These are phyloP conservation scores for Atherinosoma microstoma DNA, from an alignment of 2,797 vertebrate species.

Conservation along the genomic window DNA sequence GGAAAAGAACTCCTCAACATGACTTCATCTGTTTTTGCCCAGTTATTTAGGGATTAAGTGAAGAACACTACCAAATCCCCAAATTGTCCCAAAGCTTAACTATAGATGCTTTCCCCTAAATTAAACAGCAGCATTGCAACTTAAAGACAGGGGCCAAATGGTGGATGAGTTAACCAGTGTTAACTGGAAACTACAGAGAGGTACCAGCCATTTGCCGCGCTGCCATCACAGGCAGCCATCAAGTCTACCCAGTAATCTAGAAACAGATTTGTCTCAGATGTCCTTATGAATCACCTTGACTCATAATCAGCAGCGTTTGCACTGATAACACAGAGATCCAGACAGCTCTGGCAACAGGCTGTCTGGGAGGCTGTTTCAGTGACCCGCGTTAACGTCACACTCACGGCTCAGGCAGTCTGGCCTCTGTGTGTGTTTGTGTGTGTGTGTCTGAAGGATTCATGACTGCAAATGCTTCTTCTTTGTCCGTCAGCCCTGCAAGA, in stretches of 20 bases:
- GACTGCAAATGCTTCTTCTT: constrained; percentile 9
- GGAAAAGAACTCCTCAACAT: constrained; percentile 9
- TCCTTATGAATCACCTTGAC: constrained; percentile 65
- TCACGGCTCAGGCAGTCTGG: constrained; percentile 42
- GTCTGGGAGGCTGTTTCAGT: constrained; percentile 44
- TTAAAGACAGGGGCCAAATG: constrained; percentile 16
- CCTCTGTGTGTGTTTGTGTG: constrained; percentile 14
- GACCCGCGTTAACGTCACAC: constrained; percentile 52
- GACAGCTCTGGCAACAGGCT: constrained; percentile 48
- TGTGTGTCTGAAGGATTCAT: constrained; percentile 6
- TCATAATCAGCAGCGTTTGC: constrained; percentile 38
- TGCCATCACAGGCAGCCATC: constrained; percentile 25
- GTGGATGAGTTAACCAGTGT: constrained; percentile 41
- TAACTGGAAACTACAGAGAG: constrained; percentile 26
- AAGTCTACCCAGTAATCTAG: constrained; percentile 19
- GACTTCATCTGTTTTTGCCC: constrained; percentile 27
- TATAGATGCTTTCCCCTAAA: constrained; percentile 10
- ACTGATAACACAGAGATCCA: constrained; percentile 61
- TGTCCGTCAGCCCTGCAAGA: neutral
- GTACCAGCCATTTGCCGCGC: constrained; percentile 7
- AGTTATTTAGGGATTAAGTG: constrained; percentile 36
- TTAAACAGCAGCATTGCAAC: constrained; percentile 15
- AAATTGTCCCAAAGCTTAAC: constrained; percentile 30
- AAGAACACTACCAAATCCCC: constrained; percentile 31
- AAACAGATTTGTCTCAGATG: constrained; percentile 60